Base-by-base conservation (phyloP, 2,113 vertebrate species). In the Pedionomus torquatus region DNA sequence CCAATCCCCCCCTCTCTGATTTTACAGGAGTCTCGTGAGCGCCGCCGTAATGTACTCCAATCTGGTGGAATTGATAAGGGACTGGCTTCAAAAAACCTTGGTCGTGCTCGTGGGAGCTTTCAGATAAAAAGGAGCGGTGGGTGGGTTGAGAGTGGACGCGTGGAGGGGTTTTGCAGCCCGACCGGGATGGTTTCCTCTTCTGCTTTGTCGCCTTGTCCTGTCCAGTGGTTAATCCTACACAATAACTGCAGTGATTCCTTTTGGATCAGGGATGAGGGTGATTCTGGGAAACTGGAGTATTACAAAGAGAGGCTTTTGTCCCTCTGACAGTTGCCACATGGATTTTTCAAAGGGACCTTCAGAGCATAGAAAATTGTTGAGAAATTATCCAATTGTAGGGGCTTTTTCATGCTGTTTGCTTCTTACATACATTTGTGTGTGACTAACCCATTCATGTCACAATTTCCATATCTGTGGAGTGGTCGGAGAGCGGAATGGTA, bases 301-400 rank as follows among this genome's bases (percentile, higher is more conserved):
- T 70, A 78, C 87, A 90, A 81, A 95, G 94, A 74, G 86, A 82
- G 60, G 44, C 69, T 88, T 92, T 94, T 95, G 86, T 95, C 74
- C 17, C 1, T 11, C 74, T 90, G 91, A 94, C 89, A 95, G 91
- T 92, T 81, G 83, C 86, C 91, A 82, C 91, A 61, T 78, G 91
- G 89, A 80, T 90, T 82, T 92, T 74, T 95, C 83, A 96, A 96
- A 92, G 89, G 7, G 19, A 82, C 91, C 86, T 90, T 90, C 41
- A 85, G 83, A 94, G 92, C 83, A 92, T 49, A 92, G 90, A 89
- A 89, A 91, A 93, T 83, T 64, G 63, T 55, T 41, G 90, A 95
- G 80, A 83, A 94, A 77, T 94, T 89, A 94, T 51, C 80, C 76
- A 64, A 24, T 94, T 93, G 92, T 60, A 25, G 33, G 85, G 69